Base-by-base conservation (phyloP, 2,888 invertebrate species). In the Onchidella celtica region DNA sequence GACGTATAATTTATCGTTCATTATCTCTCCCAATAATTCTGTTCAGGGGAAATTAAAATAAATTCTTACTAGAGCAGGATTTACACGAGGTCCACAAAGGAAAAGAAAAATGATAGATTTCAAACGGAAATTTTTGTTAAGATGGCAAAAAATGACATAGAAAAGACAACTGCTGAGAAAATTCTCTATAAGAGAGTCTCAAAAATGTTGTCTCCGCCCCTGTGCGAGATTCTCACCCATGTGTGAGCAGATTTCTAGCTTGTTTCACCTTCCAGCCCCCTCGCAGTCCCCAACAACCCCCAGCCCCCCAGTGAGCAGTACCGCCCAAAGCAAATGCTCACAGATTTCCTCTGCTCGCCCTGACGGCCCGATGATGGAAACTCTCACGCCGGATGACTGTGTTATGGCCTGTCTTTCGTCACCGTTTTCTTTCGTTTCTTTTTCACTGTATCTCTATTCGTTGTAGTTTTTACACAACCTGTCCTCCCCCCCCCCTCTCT, bases 401-500 rank as follows among this genome's bases (percentile, higher is more conserved):
- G 75, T 65, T 75, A 75, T 65, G 29, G 75, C 47, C 11, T 47
- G 32, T 75, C 75, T 47, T 4, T 75, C 75, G 21, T 75, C 75
- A 21, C 74, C 21, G 21, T 55, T 66, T 76, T 36, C 38, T 74
- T 38, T 27, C 34, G 11, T 47, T 17, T 47, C 17, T 47, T 17
- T 6, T 47, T 47, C 17, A 6, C 17, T 47, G 6, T 61, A 61
- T n/a, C 32, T 11, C 17, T 2, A 0, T 24, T n/a, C 57, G 14
- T 72, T 32, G 9, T 40, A 14, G 27, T 76, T 63, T 76, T 38
- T 66, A 47, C 6, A 47, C 32, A 32, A 29, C 47, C 29, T 4
- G 24, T 36, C 34, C 27, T 38, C 34, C 38, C 27, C 66, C 32
- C 69, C n/a, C 69, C 17, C 38, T n/a, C n/a, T n/a, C n/a, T n/a